Conservation (phyloP, 2,888 invertebrate genomes). For the Anthophora plumipes region DNA sequence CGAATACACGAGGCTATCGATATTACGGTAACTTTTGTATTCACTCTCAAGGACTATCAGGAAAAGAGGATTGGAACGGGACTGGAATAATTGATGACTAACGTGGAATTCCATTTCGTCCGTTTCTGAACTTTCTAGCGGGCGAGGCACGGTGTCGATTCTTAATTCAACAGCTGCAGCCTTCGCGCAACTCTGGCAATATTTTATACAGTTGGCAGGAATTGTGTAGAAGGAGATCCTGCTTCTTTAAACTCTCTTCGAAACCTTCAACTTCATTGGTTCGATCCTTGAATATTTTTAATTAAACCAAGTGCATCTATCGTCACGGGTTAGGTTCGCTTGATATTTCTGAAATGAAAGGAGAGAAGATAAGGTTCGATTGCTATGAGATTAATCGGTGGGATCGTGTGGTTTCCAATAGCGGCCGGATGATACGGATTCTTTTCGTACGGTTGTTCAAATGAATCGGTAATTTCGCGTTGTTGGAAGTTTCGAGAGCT, state of each 20-base stretch:
- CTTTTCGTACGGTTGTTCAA: too few species aligned
- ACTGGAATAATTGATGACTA: slow-evolving; percentile 63
- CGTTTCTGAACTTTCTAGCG: slow-evolving; percentile 39
- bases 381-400: background rate
- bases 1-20: background rate
- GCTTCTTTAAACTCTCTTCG: background rate
- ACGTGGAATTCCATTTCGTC: slow-evolving; percentile 49
- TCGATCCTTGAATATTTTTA: background rate
- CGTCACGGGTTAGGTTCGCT: too few species aligned
- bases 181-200: slow-evolving; percentile 6
- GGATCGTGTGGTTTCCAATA: background rate
- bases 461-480: slow-evolving; percentile 1
- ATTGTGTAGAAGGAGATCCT: background rate
- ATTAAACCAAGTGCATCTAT: slow-evolving; percentile 15
- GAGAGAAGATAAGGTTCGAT: too few species aligned
- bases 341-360: too few species aligned
- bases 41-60: slow-evolving; percentile 22
- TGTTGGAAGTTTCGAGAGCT: background rate
- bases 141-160: slow-evolving; percentile 22
- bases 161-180: slow-evolving; percentile 54
- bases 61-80: slow-evolving; percentile 33
- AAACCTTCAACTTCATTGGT: background rate
- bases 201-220: slow-evolving; percentile 29
- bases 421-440: background rate
- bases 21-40: slow-evolving; percentile 30